Percentiles rank a stretch among this genome's conserved stretches.
Evolutionary conservation across 92 coral and sea anemone genomes (phyloP).

Genomic region (Paragorgia papillata): DNA sequence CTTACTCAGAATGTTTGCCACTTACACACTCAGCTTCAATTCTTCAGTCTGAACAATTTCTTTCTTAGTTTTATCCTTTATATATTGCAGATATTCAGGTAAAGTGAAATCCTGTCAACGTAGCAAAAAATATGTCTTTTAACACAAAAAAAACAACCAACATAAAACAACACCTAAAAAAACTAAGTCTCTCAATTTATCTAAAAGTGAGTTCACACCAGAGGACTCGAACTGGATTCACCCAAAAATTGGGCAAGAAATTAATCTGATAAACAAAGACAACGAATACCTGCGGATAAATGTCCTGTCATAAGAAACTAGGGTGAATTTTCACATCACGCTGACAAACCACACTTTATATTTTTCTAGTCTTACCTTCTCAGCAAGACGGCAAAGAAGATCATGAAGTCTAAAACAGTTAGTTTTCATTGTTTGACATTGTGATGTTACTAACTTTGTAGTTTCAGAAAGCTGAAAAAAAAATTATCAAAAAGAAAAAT

Average conservation of each 20-base stretch:
- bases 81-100: constrained; percentile 74
- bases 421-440: constrained; percentile 61
- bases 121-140: neutral
- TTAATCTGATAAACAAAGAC: no score
- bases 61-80: constrained; percentile 61
- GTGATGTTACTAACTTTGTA: constrained; percentile 66
- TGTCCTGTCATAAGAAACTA: no score
- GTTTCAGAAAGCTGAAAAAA: constrained; percentile 72
- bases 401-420: constrained; percentile 67
- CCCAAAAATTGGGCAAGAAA: no score
- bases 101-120: constrained; percentile 67
- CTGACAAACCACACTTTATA: no score
- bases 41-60: constrained; percentile 63
- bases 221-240: no score
- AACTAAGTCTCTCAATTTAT: no score
- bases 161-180: no score
- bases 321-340: no score
- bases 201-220: no score
- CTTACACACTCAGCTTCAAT: constrained; percentile 86
- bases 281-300: no score
- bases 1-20: no score
- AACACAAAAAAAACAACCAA: neutral
- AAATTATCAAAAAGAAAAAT: neutral
- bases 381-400: constrained; percentile 72
- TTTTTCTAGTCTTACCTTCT: no score